phyloP scores from a whole-genome alignment of 2,113 vertebrate genomes.

The Cisticola juncidis region DNA sequence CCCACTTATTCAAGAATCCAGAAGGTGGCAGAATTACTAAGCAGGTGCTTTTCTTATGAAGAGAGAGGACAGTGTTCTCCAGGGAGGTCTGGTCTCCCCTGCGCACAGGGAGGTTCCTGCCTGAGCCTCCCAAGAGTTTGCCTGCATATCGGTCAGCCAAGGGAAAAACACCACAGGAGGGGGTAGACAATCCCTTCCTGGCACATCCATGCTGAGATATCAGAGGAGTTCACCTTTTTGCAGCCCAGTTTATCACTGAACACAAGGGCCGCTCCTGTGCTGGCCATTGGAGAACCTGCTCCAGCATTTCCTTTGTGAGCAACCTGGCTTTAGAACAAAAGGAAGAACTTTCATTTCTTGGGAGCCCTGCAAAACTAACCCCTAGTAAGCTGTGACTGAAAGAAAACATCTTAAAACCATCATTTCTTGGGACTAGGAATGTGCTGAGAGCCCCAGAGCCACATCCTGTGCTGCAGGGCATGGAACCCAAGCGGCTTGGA shows the following conservation, averaged over 20 bases:
- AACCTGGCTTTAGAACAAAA: not conserved
- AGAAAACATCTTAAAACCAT: not conserved
- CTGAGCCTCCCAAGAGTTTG: not conserved
- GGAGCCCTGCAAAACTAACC: not conserved
- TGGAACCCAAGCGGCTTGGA: not conserved
- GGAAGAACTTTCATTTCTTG: not conserved
- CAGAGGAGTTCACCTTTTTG: not conserved
- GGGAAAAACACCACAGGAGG: not conserved
- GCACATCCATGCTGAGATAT: not conserved
- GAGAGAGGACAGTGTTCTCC: not conserved
- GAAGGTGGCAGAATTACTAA: not conserved
- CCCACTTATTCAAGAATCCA: not conserved
- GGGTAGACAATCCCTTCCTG: not conserved
- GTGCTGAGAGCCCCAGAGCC: not conserved
- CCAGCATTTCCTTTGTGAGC: not conserved
- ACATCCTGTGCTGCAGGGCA: not conserved
- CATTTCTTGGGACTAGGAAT: not conserved
- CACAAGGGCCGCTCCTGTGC: not conserved
- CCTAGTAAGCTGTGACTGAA: not conserved
- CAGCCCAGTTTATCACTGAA: not conserved
- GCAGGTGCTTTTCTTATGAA: not conserved
- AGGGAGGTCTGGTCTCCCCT: not conserved
- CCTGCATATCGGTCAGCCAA: not conserved
- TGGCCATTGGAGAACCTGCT: not conserved
- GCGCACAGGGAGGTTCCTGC: not conserved